Base-by-base conservation (phyloP, 2,113 vertebrate species). In the Alces alces region DNA sequence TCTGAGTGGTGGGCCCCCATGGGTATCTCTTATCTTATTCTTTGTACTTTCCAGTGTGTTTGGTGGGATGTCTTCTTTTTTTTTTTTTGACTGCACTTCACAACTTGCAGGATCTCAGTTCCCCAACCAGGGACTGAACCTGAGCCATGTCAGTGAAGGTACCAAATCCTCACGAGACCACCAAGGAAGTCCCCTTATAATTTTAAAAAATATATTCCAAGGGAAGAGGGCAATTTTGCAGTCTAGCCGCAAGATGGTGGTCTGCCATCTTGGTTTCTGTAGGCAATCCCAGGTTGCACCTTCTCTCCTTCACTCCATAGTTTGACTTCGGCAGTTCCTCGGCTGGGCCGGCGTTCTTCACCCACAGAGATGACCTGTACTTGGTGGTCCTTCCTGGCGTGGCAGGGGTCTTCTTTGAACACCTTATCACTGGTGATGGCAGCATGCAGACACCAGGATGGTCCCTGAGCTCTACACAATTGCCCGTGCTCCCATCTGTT, bases 71-170 rank as follows among this genome's bases (percentile, higher is more conserved):
- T 19, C 70, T 21, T 70, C 5, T 76, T 7, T 23, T 39, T 70
- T 66, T 64, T 3, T 39, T 50, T 50, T 30, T 4, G 28, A 16
- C 45, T 50, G 28, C 0, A 1, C 47, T 33, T 33, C 2, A 0
- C 16, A 52, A 16, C 78, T 52, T 33, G 9, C 1, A 2, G 45
- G 78, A 50, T 78, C 39, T 45, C 45, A 80, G 78, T 52, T 52
- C 78, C 78, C 47, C 47, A 52, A 17, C 9, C 78, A 7, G 47
- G 47, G 47, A 33, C 47, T 33, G 78, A 52, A 80, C 9, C 17
- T 33, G 78, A 30, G 9, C 47, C 78, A 12, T 52, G 47, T 28
- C 28, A 80, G 28, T 33, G 28, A 52, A 33, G 52, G 45, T 10
- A 33, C 28, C 45, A 33, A 52, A 21, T 80, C 78, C 17, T 80